phyloP scores from a whole-genome alignment of 2,888 invertebrate species.

The Cephonodes hylas region DNA sequence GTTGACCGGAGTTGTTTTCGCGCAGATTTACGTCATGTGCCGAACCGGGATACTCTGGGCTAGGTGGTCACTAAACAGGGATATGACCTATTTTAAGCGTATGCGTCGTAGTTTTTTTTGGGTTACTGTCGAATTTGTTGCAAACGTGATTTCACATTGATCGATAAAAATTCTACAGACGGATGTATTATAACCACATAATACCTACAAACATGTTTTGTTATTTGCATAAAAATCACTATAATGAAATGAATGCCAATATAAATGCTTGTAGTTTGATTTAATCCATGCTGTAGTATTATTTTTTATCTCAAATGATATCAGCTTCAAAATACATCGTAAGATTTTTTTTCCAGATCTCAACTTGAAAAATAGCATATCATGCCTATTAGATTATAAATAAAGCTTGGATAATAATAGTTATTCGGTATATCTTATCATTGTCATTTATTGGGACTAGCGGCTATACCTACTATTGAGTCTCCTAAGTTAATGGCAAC shows the following conservation, averaged over 20 bases:
- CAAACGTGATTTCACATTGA: conserved; percentile 26
- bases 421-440: too few relatives aligned
- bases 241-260: too few relatives aligned
- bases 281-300: background rate
- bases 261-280: background rate
- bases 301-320: background rate
- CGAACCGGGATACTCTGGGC: conserved; percentile 42
- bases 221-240: background rate
- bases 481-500: too few relatives aligned
- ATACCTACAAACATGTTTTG: background rate
- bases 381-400: too few relatives aligned
- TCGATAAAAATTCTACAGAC: background rate
- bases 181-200: background rate
- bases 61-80: conserved; percentile 61
- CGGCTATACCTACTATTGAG: too few relatives aligned
- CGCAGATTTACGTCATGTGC: conserved; percentile 54
- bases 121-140: conserved; percentile 34
- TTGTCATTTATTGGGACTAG: too few relatives aligned
- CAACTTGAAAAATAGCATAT: too few relatives aligned
- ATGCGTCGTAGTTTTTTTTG: conserved; percentile 35
- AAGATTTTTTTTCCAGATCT: background rate
- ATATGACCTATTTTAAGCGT: conserved; percentile 73
- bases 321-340: background rate
- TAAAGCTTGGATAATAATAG: too few relatives aligned
- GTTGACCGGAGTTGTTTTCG: conserved; percentile 46